These are phyloP conservation scores for Rotaria macrura DNA, from an alignment of 2,888 invertebrate genomes.

Conservation along the genomic window DNA sequence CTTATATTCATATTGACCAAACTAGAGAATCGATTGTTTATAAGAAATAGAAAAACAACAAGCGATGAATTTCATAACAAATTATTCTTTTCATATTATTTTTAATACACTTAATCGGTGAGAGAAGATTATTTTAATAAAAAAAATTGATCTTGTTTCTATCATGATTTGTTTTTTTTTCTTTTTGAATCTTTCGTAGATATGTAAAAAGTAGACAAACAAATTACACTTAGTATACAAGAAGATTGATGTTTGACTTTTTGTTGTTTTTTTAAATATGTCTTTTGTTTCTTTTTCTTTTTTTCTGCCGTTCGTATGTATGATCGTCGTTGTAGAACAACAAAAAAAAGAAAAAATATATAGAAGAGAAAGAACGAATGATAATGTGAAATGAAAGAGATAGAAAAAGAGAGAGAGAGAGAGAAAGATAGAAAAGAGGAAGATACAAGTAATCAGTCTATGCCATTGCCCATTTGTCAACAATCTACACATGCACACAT, in stretches of 20 bases:
- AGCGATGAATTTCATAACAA: not conserved
- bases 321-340: slow-evolving; percentile 12
- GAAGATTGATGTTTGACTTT: slow-evolving; percentile 3
- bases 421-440: not conserved
- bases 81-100: not conserved
- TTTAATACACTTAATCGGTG: not conserved
- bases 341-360: not conserved
- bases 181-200: not conserved
- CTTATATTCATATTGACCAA: not conserved
- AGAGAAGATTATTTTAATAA: not conserved
- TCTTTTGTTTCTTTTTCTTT: not conserved
- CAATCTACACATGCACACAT: not conserved
- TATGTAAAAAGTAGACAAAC: slow-evolving; percentile 15
- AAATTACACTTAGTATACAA: slow-evolving; percentile 12
- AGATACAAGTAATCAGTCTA: slow-evolving; percentile 6
- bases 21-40: not conserved
- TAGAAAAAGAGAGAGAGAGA: not conserved
- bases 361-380: not conserved
- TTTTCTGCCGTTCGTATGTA: not conserved
- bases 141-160: not conserved
- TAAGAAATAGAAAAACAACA: not conserved
- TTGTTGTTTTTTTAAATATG: not conserved
- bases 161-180: not conserved
- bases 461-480: slow-evolving; percentile 4
- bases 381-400: not conserved